Evolutionary conservation across 1,140 invertebrate species (phyloP).

Genomic region (Saccostrea echinata): DNA sequence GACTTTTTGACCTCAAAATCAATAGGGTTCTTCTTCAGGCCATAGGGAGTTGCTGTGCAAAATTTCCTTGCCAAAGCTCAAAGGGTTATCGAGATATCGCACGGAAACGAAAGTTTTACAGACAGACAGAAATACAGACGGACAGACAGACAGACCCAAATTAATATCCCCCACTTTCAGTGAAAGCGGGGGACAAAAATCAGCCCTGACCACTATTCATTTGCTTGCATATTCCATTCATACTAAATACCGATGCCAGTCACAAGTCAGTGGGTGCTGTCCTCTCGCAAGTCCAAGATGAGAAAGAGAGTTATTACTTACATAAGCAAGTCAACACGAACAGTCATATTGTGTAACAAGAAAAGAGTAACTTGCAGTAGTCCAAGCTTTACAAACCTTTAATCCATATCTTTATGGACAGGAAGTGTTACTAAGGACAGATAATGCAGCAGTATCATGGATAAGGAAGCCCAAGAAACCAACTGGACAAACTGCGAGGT

Average conservation of each 20-base stretch:
- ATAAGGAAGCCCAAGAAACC: constrained; percentile 60
- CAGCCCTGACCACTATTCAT: constrained; percentile 45
- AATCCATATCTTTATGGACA: constrained; percentile 47
- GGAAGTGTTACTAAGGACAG: constrained; percentile 62
- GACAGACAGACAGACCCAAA: too few relatives aligned
- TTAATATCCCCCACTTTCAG: too few relatives aligned
- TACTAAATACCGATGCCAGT: constrained; percentile 65
- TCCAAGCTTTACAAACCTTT: constrained; percentile 52
- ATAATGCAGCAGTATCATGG: constrained; percentile 70
- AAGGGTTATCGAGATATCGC: too few relatives aligned
- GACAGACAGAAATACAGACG: too few relatives aligned
- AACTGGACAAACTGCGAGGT: constrained; percentile 65
- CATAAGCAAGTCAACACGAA: constrained; percentile 73
- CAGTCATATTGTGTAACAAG: constrained; percentile 77
- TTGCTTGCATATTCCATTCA: constrained; percentile 59
- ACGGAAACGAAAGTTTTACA: too few relatives aligned
- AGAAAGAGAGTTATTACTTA: too few relatives aligned
- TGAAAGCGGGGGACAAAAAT: too few relatives aligned
- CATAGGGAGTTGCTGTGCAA: too few relatives aligned
- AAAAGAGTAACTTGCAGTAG: constrained; percentile 61
- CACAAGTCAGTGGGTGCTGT: constrained; percentile 65
- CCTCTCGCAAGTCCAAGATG: constrained; percentile 64
- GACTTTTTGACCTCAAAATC: too few relatives aligned
- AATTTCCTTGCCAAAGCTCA: too few relatives aligned
- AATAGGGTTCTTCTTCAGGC: too few relatives aligned